Base-by-base conservation (phyloP, 2,888 invertebrate species). In the Quadriops clusia region DNA sequence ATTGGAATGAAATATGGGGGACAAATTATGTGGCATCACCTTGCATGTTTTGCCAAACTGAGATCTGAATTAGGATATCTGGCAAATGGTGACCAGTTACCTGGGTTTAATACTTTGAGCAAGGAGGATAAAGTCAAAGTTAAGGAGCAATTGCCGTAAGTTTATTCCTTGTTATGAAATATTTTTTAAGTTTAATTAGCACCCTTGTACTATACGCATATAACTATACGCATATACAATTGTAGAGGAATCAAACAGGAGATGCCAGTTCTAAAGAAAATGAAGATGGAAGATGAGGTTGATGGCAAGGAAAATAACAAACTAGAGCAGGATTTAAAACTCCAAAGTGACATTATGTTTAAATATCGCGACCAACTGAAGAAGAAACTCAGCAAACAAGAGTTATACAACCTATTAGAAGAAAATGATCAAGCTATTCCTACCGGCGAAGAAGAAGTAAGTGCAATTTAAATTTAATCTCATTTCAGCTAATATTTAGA, bases 21-120 rank as follows among this genome's bases (percentile, higher is more conserved):
- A 0, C 72, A 81, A 47, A 76, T 86, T 33, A 64, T 77, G 29
- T 95, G 94, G 94, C 79, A 94, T 58, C 95, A 95, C 60, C 58
- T 90, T 3, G 79, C 83, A 36, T 95, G 95, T 54, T 95, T 95
- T 63, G 77, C 73, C 0, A 76, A 84, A 49, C 50, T 75, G 1
- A 68, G 90, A 20, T 66, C 70, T 11, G 77, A 80, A 5, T 58
- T 91, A 3, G 71, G 75, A 9, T 95, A 77, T 60, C 74, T 72
- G 51, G 81, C 72, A 18, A 63, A 67, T 7, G 89, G 80, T 0
- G 74, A 77, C 35, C 63, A 64, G 45, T 58, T 95, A 13, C 79
- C 83, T n/a, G 93, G 93, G 0, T 84, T 77, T 53, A 67, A 72
- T 8, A 52, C 53, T 1, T 62, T 95, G 3, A 72, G 63, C 5